Conservation (phyloP, 2,113 vertebrate genomes). For the Oenanthe melanoleuca region DNA sequence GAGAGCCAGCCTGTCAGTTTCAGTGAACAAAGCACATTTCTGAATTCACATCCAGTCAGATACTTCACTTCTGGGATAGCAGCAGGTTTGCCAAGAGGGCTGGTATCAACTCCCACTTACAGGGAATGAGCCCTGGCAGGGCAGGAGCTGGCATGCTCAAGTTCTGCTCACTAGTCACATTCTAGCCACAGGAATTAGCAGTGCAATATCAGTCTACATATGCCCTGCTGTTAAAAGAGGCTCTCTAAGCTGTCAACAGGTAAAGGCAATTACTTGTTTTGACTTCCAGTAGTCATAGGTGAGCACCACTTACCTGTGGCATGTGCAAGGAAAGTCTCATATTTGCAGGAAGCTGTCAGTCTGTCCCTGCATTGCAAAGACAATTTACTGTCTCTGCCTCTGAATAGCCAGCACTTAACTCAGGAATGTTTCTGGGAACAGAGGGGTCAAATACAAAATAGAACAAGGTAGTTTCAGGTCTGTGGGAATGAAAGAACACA, state of each 20-base stretch:
- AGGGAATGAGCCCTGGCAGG: not conserved
- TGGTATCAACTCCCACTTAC: not conserved
- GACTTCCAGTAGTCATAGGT: not conserved
- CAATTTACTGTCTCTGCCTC: not conserved
- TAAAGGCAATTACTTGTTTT: not conserved
- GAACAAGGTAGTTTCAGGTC: not conserved
- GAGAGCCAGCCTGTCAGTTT: not conserved
- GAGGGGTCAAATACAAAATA: not conserved
- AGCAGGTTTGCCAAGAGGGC: not conserved
- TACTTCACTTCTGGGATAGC: not conserved
- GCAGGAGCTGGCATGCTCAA: not conserved
- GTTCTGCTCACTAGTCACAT: not conserved
- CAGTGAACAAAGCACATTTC: not conserved
- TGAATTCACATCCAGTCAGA: not conserved
- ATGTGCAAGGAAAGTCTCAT: not conserved
- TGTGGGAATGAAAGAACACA: not conserved
- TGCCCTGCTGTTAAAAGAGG: not conserved
- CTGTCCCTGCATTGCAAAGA: not conserved
- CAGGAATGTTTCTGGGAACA: not conserved
- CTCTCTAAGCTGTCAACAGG: not conserved
- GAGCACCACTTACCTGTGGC: not conserved
- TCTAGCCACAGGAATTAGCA: not conserved
- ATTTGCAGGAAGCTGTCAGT: not conserved
- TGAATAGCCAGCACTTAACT: not conserved
- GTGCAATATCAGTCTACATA: not conserved